phyloP scores from a whole-genome alignment of 2,797 vertebrate genomes.

The Anniella stebbinsi region DNA sequence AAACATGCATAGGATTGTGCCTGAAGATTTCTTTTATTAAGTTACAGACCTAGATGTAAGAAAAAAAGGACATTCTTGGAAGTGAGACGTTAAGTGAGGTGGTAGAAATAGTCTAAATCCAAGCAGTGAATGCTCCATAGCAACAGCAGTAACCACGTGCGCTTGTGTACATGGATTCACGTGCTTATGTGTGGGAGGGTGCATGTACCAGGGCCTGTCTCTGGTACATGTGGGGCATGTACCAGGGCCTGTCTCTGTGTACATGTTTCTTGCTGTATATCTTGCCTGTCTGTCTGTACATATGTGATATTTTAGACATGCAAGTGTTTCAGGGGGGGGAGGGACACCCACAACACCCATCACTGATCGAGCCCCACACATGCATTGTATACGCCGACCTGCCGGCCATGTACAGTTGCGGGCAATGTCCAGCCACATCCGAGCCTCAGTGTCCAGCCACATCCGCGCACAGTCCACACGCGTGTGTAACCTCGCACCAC shows the following conservation, averaged over 20 bases:
- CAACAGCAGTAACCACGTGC: not conserved
- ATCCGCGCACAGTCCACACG: not conserved
- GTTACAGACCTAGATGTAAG: not conserved
- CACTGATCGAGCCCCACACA: not conserved
- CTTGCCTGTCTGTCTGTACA: not conserved
- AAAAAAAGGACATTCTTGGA: not conserved
- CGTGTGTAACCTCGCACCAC: not conserved
- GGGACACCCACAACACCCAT: no score
- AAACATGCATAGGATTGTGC: no score
- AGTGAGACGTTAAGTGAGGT: not conserved
- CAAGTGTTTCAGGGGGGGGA: not conserved
- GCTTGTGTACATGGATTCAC: not conserved
- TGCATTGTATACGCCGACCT: not conserved
- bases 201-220: not conserved
- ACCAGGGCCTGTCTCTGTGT: not conserved
- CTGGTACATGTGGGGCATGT: no score
- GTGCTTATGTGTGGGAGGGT: not conserved
- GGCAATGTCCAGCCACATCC: no score
- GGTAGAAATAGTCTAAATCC: not conserved
- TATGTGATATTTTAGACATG: not conserved
- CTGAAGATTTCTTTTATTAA: not conserved
- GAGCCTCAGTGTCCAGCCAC: not conserved
- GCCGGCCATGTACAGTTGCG: not conserved
- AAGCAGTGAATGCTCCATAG: not conserved
- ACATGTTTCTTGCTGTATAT: not conserved